A percentile compares a stretch with the other conserved stretches of the same genome.
Evolutionary conservation across 2,888 invertebrate genomes (phyloP).

Genomic region (Andricus curvator): DNA sequence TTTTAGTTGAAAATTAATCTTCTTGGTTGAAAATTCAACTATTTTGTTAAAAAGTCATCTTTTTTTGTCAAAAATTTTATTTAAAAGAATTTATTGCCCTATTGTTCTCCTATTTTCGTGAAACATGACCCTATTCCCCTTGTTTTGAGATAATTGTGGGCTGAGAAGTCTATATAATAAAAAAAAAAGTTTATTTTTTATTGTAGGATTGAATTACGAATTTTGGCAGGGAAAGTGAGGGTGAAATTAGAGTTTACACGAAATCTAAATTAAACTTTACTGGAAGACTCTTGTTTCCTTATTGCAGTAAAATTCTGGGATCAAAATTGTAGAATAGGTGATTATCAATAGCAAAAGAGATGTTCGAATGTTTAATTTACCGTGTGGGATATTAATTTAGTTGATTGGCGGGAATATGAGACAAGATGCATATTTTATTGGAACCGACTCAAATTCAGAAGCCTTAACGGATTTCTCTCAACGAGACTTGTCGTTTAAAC

Average conservation of each 20-base stretch:
- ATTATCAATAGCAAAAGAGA: background rate
- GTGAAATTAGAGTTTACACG: constrained; percentile 58
- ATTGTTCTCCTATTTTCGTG: no score
- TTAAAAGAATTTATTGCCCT: no score
- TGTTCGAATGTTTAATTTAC: background rate
- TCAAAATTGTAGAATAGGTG: background rate
- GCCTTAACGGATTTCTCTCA: background rate
- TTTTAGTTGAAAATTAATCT: no score
- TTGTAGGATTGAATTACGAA: background rate
- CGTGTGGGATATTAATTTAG: background rate
- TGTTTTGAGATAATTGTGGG: no score
- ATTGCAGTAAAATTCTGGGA: constrained; percentile 42
- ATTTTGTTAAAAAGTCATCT: no score
- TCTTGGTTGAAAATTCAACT: no score
- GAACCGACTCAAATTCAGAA: background rate
- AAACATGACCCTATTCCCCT: no score
- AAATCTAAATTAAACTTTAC: constrained; percentile 72
- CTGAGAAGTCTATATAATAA: no score
- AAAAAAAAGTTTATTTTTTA: background rate
- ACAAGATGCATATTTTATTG: constrained; percentile 8
- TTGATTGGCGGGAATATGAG: background rate
- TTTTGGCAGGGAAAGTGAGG: constrained; percentile 54
- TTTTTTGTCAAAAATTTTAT: no score
- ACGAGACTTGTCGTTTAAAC: background rate
- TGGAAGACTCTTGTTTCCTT: constrained; percentile 58